Conservation (phyloP, 2,113 vertebrate species). For the Equus przewalskii region DNA sequence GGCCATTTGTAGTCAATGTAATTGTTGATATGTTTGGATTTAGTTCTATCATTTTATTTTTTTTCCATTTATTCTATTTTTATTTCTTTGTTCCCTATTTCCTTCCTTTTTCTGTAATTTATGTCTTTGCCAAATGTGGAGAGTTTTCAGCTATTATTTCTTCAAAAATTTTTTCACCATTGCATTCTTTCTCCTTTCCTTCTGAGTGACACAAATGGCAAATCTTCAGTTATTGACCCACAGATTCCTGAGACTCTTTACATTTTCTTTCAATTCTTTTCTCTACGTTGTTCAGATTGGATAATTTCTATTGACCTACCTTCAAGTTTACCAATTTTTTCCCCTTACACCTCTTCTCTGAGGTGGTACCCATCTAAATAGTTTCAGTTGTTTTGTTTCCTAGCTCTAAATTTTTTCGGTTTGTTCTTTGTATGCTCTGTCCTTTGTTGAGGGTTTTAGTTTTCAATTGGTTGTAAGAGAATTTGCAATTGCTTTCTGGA, state of each 20-base stretch:
- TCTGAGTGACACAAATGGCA: neutral
- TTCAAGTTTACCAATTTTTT: neutral
- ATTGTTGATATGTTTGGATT: neutral
- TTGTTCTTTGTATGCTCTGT: neutral
- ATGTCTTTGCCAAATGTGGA: neutral
- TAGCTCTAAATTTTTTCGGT: neutral
- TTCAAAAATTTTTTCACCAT: neutral
- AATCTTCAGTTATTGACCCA: neutral
- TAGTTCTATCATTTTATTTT: neutral
- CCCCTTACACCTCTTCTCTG: neutral
- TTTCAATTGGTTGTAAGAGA: neutral
- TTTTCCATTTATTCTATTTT: constrained; percentile 28
- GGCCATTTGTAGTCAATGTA: neutral
- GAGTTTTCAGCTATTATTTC: neutral
- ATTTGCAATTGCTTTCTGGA: neutral
- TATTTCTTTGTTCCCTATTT: neutral
- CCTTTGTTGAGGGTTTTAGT: neutral
- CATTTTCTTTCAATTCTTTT: neutral
- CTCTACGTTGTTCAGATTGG: neutral
- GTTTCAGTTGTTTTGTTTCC: neutral
- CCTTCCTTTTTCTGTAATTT: neutral
- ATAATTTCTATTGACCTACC: neutral
- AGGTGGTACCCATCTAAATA: neutral
- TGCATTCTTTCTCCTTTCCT: neutral
- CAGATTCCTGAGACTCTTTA: neutral